These are phyloP conservation scores for Orchesella flavescens DNA, from an alignment of 2,888 invertebrate species.

Conservation along the genomic window DNA sequence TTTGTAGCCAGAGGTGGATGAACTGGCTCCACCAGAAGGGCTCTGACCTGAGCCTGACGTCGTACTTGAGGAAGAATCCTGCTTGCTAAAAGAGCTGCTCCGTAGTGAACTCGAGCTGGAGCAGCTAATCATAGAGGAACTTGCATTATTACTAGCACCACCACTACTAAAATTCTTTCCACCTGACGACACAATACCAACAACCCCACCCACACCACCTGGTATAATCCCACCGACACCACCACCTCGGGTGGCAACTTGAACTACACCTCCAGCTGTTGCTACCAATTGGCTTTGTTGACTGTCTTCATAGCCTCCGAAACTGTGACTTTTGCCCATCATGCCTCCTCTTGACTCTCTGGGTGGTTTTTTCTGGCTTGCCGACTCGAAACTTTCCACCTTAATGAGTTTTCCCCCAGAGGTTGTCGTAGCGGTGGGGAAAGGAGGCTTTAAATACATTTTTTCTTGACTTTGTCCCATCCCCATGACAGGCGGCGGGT, in stretches of 20 bases:
- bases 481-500: too few relatives aligned
- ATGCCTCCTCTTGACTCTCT: conserved; percentile 74
- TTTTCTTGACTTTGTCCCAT: neutral
- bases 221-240: neutral
- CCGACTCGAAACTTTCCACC: conserved; percentile 76
- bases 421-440: conserved; percentile 19
- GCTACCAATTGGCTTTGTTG: neutral
- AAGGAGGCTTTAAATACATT: conserved; percentile 59
- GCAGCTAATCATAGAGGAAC: conserved; percentile 54
- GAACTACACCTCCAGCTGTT: neutral
- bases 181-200: too few relatives aligned
- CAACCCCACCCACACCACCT: conserved; percentile 13
- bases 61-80: conserved; percentile 48
- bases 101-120: conserved; percentile 47
- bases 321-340: conserved; percentile 89
- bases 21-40: conserved; percentile 41
- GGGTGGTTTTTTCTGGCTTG: conserved; percentile 52
- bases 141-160: conserved; percentile 47
- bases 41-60: conserved; percentile 48
- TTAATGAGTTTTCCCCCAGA: conserved; percentile 75
- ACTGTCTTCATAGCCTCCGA: conserved; percentile 83
- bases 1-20: conserved; percentile 48
- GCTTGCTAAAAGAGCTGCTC: conserved; percentile 53
- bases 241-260: neutral
- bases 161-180: conserved; percentile 52